Conservation (phyloP, 2,113 vertebrate genomes). For the Copsychus sechellarum region DNA sequence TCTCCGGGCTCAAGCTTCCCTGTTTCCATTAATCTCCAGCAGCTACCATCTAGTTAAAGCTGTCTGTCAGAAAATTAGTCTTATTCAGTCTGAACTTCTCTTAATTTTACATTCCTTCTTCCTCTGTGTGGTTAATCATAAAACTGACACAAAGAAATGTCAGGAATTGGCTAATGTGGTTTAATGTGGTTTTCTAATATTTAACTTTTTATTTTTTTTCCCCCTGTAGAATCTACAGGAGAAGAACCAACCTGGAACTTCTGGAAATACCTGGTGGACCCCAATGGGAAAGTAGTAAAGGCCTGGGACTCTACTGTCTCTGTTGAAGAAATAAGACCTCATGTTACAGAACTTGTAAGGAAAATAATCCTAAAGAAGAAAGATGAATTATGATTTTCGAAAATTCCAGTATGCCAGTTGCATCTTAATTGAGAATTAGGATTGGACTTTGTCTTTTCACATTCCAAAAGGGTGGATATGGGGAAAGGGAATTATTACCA, state of each 20-base stretch:
- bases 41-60: neutral
- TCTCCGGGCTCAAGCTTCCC: neutral
- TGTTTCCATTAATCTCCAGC: neutral
- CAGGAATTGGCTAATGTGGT: neutral
- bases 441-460: neutral
- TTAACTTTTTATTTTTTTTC: neutral
- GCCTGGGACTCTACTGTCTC: constrained; percentile 88
- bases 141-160: neutral
- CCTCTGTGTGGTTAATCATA: neutral
- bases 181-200: neutral
- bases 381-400: constrained; percentile 84
- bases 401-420: neutral
- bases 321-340: constrained; percentile 86
- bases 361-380: constrained; percentile 91
- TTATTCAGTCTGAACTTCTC: neutral
- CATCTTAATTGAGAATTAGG: neutral
- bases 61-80: constrained; percentile 8
- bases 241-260: constrained; percentile 98
- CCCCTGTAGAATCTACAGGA: constrained; percentile 80
- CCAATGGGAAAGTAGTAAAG: constrained; percentile 86
- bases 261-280: constrained; percentile 93
- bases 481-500: neutral
- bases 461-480: neutral
- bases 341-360: constrained; percentile 86
- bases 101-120: constrained; percentile 1